phyloP scores from a whole-genome alignment of 2,113 vertebrate species.

The Mirounga angustirostris region DNA sequence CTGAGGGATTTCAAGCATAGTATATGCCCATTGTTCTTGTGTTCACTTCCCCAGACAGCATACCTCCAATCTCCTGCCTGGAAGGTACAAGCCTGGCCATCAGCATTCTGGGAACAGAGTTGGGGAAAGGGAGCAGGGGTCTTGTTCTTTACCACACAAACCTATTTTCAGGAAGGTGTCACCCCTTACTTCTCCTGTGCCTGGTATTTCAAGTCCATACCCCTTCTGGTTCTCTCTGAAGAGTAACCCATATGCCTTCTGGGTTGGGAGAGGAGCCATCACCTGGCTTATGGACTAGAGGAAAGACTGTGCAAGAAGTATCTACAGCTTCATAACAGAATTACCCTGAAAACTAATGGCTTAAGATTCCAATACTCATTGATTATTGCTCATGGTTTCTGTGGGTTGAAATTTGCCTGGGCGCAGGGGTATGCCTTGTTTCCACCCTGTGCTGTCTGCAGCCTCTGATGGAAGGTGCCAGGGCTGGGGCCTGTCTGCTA shows the following conservation, averaged over 20 bases:
- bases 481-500: background rate
- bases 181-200: background rate
- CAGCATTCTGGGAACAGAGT: background rate
- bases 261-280: background rate
- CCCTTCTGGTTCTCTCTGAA: background rate
- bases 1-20: background rate
- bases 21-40: background rate
- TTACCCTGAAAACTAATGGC: background rate
- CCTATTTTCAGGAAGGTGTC: background rate
- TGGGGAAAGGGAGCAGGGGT: background rate
- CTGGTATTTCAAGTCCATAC: background rate
- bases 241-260: background rate
- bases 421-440: background rate
- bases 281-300: background rate
- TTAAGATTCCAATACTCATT: background rate
- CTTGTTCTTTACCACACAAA: background rate
- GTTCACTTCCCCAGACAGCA: background rate
- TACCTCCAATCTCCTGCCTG: background rate
- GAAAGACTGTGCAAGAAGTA: background rate
- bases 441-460: background rate
- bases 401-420: background rate
- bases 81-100: background rate
- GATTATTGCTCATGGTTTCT: background rate
- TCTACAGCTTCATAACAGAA: background rate
- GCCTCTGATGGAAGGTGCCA: background rate